phyloP scores from a whole-genome alignment of 2,797 vertebrate species.

The Myiothlypis chrysogaster region DNA sequence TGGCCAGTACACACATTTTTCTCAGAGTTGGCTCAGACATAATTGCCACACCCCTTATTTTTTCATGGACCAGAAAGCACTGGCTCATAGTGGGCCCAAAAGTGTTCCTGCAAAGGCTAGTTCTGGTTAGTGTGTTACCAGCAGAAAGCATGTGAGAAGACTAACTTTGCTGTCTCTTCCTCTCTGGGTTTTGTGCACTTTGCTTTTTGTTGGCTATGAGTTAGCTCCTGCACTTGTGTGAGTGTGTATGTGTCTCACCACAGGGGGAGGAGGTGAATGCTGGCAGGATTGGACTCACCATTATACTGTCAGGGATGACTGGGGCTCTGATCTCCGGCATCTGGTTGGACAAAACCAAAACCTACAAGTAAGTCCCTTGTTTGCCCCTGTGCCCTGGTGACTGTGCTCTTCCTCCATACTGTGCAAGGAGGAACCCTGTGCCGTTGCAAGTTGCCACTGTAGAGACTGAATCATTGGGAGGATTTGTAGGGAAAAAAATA shows the following conservation, averaged over 20 bases:
- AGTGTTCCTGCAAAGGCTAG: background rate
- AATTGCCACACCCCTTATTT: background rate
- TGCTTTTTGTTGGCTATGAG: background rate
- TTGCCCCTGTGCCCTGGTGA: background rate
- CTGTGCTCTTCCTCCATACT: background rate
- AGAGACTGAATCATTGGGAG: background rate
- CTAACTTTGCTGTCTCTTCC: background rate
- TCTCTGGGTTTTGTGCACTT: background rate
- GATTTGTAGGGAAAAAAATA: background rate
- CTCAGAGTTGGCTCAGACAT: background rate
- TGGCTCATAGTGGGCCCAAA: background rate
- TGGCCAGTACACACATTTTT: background rate
- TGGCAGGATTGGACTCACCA: constrained; percentile 94
- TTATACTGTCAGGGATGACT: constrained; percentile 88
- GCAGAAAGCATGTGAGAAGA: background rate
- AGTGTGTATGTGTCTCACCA: constrained; percentile 6
- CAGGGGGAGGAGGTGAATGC: constrained; percentile 94
- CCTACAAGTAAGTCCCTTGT: constrained; percentile 89
- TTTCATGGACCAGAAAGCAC: background rate
- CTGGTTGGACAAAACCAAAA: constrained; percentile 96
- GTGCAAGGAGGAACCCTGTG: background rate
- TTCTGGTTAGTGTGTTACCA: background rate
- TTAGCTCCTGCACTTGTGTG: background rate
- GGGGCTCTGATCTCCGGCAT: constrained; percentile 91
- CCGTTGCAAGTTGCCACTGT: background rate